Percentiles rank a stretch among this genome's conserved stretches.
Evolutionary conservation across 2,888 invertebrate genomes (phyloP).

Genomic region (Eumerus sabulonum): DNA sequence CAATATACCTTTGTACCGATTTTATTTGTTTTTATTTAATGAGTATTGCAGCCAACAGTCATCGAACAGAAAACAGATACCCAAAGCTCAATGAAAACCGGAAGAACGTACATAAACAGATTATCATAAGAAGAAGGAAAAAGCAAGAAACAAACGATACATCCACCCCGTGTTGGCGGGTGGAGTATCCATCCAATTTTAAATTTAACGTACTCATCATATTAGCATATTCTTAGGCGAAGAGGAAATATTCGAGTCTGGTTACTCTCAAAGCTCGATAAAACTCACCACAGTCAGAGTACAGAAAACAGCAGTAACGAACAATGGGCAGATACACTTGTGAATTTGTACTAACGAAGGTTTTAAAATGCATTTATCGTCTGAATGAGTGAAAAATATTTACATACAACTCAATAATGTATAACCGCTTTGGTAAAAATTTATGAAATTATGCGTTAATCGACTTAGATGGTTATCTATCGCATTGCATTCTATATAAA

Average conservation of each 20-base stretch:
- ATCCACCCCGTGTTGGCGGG: slow-evolving; percentile 18
- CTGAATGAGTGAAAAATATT: slow-evolving; percentile 23
- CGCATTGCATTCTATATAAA: too few species aligned
- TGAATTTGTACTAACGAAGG: not conserved
- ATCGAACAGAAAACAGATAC: slow-evolving; percentile 15
- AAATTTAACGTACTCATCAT: slow-evolving; percentile 3
- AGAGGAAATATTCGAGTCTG: not conserved
- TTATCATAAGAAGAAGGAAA: slow-evolving; percentile 1
- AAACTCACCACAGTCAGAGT: slow-evolving; percentile 28
- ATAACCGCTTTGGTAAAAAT: too few species aligned
- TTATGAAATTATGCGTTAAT: too few species aligned
- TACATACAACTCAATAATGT: not conserved
- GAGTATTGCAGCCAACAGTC: not conserved
- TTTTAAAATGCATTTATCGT: not conserved
- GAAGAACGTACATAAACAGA: slow-evolving; percentile 31
- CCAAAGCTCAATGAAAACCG: slow-evolving; percentile 32
- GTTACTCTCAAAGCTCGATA: slow-evolving; percentile 12
- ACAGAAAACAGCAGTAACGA: too few species aligned
- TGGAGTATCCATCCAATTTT: not conserved
- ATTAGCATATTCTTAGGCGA: slow-evolving; percentile 59
- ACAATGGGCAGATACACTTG: not conserved
- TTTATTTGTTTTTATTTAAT: not conserved
- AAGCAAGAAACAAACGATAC: slow-evolving; percentile 20
- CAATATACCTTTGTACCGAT: not conserved
- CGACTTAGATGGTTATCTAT: too few species aligned